These are phyloP conservation scores for Porites divaricata DNA, from an alignment of 92 coral and sea anemone species.

Conservation along the genomic window DNA sequence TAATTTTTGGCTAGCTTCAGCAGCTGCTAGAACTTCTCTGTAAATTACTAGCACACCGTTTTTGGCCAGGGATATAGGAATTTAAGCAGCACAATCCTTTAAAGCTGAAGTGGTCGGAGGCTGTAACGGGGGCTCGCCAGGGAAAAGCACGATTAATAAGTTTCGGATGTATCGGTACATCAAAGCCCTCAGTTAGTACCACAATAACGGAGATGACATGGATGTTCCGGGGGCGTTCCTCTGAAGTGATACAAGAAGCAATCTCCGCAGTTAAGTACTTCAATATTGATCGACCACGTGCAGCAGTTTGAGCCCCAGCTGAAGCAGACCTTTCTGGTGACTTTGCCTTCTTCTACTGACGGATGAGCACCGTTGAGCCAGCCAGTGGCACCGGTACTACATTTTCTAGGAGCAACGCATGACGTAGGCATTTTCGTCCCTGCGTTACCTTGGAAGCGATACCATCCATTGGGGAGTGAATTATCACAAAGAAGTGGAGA, in stretches of 20 bases:
- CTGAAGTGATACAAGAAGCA: constrained; percentile 14
- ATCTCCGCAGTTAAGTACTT: constrained; percentile 9
- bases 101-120: neutral
- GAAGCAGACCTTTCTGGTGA: constrained; percentile 24
- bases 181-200: neutral
- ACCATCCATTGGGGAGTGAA: neutral
- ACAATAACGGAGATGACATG: constrained; percentile 26
- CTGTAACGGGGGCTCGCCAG: neutral
- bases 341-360: neutral
- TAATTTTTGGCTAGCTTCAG: too few relatives aligned
- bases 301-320: constrained; percentile 13
- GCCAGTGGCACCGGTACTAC: constrained; percentile 26
- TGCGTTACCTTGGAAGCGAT: constrained; percentile 26
- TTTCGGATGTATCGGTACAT: too few relatives aligned
- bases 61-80: too few relatives aligned
- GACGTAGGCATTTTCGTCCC: constrained; percentile 13
- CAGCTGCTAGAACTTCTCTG: too few relatives aligned
- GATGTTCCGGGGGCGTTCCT: neutral
- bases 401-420: neutral
- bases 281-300: neutral
- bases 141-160: too few relatives aligned
- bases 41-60: too few relatives aligned
- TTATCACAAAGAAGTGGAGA: neutral
- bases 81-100: too few relatives aligned
- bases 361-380: constrained; percentile 41